Evolutionary conservation across 2,797 vertebrate species (phyloP).

Genomic region (Moxostoma hubbsi): DNA sequence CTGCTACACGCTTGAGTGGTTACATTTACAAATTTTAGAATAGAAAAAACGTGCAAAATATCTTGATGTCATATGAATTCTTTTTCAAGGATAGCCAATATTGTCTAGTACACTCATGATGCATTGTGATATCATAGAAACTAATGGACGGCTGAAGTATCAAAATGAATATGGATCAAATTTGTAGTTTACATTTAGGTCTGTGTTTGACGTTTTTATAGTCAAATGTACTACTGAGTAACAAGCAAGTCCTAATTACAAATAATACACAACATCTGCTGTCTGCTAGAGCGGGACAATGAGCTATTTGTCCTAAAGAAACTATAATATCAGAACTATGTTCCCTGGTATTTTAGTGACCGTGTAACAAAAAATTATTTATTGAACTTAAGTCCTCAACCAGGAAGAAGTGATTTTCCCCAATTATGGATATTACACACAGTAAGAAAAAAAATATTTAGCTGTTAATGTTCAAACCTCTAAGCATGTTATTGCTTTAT

Average conservation of each 20-base stretch:
- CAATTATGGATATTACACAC: no score
- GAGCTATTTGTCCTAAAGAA: conserved; percentile 24
- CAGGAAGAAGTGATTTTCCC: no score
- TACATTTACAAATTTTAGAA: not conserved
- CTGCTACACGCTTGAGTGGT: not conserved
- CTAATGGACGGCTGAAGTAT: not conserved
- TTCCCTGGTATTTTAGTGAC: no score
- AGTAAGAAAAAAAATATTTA: no score
- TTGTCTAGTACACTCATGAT: not conserved
- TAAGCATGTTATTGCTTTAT: no score
- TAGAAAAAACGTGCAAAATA: no score
- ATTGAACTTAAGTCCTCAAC: no score
- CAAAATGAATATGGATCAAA: not conserved
- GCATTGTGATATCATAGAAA: not conserved
- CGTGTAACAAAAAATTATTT: no score
- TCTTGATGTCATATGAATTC: no score
- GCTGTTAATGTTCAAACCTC: no score
- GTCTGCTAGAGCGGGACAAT: not conserved
- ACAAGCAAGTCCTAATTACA: conserved; percentile 21
- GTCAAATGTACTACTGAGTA: conserved; percentile 8
- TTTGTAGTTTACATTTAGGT: not conserved
- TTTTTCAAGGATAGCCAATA: not conserved
- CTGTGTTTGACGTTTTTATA: conserved; percentile 21
- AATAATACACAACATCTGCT: conserved; percentile 30
- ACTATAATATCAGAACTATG: conserved; percentile 4